phyloP scores from a whole-genome alignment of 53 echinoderm and acorn worm species.

The Echinarachnius parma region DNA sequence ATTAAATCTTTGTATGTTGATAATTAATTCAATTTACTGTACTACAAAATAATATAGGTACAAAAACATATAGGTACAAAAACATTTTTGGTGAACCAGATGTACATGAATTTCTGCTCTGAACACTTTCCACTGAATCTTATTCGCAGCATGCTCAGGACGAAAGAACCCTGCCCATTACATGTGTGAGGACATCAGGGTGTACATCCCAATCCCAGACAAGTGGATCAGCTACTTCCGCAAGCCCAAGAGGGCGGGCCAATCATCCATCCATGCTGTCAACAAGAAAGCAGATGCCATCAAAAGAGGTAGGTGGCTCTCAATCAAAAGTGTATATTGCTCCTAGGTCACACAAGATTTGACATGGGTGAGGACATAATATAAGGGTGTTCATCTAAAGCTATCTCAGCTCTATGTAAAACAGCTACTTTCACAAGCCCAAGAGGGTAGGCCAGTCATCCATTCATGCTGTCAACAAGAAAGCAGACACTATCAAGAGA shows the following conservation, averaged over 20 bases:
- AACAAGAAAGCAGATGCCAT: conserved; percentile 79
- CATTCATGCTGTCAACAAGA: conserved; percentile 73
- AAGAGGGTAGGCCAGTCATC: conserved; percentile 72
- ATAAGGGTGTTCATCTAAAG: too few relatives aligned
- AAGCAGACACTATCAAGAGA: conserved; percentile 82
- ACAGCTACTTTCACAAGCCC: conserved; percentile 75
- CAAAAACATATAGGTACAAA: too few relatives aligned
- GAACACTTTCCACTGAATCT: too few relatives aligned
- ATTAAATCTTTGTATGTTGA: too few relatives aligned
- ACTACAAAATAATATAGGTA: too few relatives aligned
- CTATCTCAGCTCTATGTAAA: too few relatives aligned
- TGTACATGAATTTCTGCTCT: too few relatives aligned
- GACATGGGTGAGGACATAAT: too few relatives aligned
- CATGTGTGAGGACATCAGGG: conserved; percentile 72
- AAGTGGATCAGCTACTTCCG: conserved; percentile 83
- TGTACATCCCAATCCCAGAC: conserved; percentile 82
- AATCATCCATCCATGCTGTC: conserved; percentile 71
- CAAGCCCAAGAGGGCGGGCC: conserved; percentile 65
- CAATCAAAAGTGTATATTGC: too few relatives aligned
- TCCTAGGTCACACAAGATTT: too few relatives aligned
- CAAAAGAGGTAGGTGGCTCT: conserved; percentile 77
- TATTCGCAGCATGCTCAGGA: conserved; percentile 63
- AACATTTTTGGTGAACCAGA: too few relatives aligned
- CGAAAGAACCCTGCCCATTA: conserved; percentile 59
- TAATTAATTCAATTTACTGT: too few relatives aligned